Evolutionary conservation across 2,113 vertebrate species (phyloP), one percentile per base, ranked within the genome.

Genomic region (Dolichotis patagonum): DNA sequence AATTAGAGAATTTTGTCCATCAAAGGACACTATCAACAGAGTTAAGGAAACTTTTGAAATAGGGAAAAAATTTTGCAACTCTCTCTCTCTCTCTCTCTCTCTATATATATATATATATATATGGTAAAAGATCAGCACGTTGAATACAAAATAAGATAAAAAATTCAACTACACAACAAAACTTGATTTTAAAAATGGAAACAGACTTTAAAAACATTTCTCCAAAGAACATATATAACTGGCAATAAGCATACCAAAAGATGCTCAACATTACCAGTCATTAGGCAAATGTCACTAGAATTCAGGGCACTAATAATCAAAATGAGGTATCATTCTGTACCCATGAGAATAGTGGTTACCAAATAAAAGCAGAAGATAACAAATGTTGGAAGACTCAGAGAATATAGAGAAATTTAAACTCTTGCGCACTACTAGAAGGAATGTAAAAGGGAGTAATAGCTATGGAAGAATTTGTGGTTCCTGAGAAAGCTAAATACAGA

Each of bases 401-500:
- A 41, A 80, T 85, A 24, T 77, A 46, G 43, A 90, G 56, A 94
- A 93, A 89, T 5, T 54, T 35, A 9, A 89, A 86, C 10, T 5
- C 22, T 75, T 30, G 30, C 56, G n/a, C 20, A 54, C 7, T 94
- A 7, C 46, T 92, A 11, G 2, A 52, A 6, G 2, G 26, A 86
- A 89, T 26, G 28, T 58, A 90, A 90, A 73, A 35, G 49, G 49
- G 14, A 19, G 35, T 49, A 32, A 71, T 10, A 16, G 7, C 32
- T 60, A 32, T 20, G 63, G 60, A 56, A 95, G 93, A 78, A 24
- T 46, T 49, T 22, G 58, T 52, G 3, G 5, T 85, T 91, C 41
- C 78, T 87, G 14, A 90, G 43, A 96, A 62, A 11, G 60, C 58
- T 93, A 63, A 93, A 77, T 41, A 77, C 7, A 77, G 69, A 91